Base-by-base conservation (phyloP, 2,888 invertebrate species). In the Cenopis cana region DNA sequence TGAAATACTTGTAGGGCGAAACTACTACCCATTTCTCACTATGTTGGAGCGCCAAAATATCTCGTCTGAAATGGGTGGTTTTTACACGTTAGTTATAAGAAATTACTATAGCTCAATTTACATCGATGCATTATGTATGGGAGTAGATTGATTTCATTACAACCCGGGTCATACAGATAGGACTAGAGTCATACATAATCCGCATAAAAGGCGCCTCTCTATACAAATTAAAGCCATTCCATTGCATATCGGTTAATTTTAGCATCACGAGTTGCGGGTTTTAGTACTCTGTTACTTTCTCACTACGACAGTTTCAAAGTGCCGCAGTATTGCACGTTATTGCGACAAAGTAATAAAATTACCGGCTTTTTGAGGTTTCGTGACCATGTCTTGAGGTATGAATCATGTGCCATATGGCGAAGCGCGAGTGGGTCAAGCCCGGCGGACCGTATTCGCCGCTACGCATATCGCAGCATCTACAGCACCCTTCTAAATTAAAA, bases 361-460 rank as follows among this genome's bases (percentile, higher is more conserved):
- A 36, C 20, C 36, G 24, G 49, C 24, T 64, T 69, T 38, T 61
- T 14, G 49, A 57, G 49, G 69, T 17, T 49, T 69, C 64, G 69
- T 69, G 69, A 59, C 57, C 57, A 49, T 57, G 66, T 18, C 11
- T 64, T 36, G 62, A 33, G 69, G 74, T 60, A 69, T 55, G 60
- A 59, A 61, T 71, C 68, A 75, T 81, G 84, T 82, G 84, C 87
- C 89, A 89, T 88, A 87, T 89, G 89, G 88, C 33, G 8, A 8
- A 33, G 29, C 74, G 78, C 73, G 72, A 71, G 41, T 71, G 60
- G 70, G 68, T 68, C 68, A 68, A 72, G 68, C 72, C 38, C 33
- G 67, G 41, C 69, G 64, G 69, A 69, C 68, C 72, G 68, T 68
- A 59, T n/a, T 33, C 50, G 62, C 59, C 62, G 57, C 64, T 56